Base-by-base conservation (phyloP, 2,888 invertebrate species). In the Xylota segnis region DNA sequence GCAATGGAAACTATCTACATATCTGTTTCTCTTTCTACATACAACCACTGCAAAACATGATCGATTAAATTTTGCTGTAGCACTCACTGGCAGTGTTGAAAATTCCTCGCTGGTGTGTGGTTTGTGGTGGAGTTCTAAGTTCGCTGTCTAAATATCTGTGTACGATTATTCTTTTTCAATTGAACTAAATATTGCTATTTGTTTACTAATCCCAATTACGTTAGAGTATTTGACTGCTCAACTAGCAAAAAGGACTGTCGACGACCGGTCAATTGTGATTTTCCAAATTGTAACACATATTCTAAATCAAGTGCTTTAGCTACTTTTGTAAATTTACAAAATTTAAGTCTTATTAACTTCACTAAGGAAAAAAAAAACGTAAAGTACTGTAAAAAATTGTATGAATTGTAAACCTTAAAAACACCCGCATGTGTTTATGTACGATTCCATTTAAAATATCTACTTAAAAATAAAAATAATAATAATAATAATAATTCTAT, bases 1-100 rank as follows among this genome's bases (percentile, higher is more conserved):
- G 43, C 9, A 58, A 32, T 14, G 5, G n/a, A 37, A 50, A 61
- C 27, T 71, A 61, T 50, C 50, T 58, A 43, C 7, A 6, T 72
- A 45, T 58, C 34, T 58, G 45, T 27, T 40, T 72, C 59, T 61
- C 72, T 72, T 61, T 61, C 72, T 61, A 16, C 61, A 58, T n/a
- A 32, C 18, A 65, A 50, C 37, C 50, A 65, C 59, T 52, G 37
- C 59, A 72, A 47, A 72, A 72, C 50, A 72, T 40, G 7, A 72
- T 72, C 72, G 72, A 72, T 72, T 72, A 52, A 18, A 52, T 61
- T 61, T 52, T 61, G 16, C 40, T 72, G 45, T 23, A 16, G 27
- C 27, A 37, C 32, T 29, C 29, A 34, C 23, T 16, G 12, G 10
- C 63, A 74, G 74, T 74, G 34, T 65, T 65, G 23, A 74, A 65